These are phyloP conservation scores for Halichoeres trimaculatus DNA, from an alignment of 2,113 vertebrate genomes.

Conservation along the genomic window DNA sequence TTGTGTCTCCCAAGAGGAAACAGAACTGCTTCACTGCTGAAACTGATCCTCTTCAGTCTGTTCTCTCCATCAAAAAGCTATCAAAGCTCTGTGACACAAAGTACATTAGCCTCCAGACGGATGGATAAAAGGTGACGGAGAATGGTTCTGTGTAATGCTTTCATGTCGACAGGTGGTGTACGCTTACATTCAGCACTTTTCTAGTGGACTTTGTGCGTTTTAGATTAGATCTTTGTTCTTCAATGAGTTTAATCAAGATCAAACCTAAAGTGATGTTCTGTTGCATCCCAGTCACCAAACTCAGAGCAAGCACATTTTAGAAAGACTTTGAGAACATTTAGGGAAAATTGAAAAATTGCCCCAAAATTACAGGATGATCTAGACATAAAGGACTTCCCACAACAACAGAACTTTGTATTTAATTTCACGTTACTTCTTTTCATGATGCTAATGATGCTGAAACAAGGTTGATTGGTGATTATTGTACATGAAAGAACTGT, in stretches of 20 bases:
- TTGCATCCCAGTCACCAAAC: too few relatives aligned
- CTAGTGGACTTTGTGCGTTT: not conserved
- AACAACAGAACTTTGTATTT: not conserved
- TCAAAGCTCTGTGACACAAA: constrained; percentile 40
- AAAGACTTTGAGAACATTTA: too few relatives aligned
- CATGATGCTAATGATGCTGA: constrained; percentile 11
- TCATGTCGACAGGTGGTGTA: not conserved
- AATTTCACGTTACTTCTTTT: constrained; percentile 19
- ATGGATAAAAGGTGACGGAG: constrained; percentile 32
- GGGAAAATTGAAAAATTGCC: not conserved
- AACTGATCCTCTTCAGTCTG: constrained; percentile 36
- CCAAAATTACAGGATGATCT: not conserved
- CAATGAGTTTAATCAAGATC: too few relatives aligned
- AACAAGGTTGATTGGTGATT: constrained; percentile 18
- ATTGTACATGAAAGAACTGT: not conserved
- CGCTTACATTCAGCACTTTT: not conserved
- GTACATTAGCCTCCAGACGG: constrained; percentile 29
- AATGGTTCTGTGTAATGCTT: constrained; percentile 35
- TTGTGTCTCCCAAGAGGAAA: constrained; percentile 23
- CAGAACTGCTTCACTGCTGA: constrained; percentile 23
- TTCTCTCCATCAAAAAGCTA: constrained; percentile 46
- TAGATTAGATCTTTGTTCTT: too few relatives aligned
- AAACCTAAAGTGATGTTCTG: too few relatives aligned
- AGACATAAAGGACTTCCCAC: not conserved
- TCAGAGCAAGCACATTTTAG: too few relatives aligned